Percentiles rank a stretch among this genome's conserved stretches.
Evolutionary conservation across 64 coral and sea anemone species (phyloP).

Genomic region (Platygyra sinensis): DNA sequence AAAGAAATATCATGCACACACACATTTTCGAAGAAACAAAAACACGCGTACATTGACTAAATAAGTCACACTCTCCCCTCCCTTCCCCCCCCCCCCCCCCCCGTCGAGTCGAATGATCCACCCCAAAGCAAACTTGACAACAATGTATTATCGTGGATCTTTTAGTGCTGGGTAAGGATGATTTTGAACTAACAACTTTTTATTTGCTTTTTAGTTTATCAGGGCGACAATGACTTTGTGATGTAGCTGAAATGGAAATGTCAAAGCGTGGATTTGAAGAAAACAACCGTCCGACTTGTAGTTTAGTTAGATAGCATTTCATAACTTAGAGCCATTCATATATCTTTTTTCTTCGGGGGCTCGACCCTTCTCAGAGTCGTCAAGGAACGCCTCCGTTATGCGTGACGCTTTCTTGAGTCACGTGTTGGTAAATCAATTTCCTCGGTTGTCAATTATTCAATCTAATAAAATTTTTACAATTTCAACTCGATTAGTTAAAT

Average conservation of each 20-base stretch:
- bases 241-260: not conserved
- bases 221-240: not conserved
- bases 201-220: slow-evolving; percentile 29
- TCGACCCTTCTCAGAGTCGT: not conserved
- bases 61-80: no score
- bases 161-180: no score
- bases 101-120: no score
- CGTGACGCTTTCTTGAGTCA: not conserved
- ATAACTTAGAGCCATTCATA: not conserved
- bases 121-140: no score
- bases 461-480: not conserved
- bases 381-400: not conserved
- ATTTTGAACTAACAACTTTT: not conserved
- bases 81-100: no score
- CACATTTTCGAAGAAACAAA: no score
- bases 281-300: not conserved
- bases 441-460: not conserved
- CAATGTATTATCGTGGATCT: no score
- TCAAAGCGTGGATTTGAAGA: not conserved
- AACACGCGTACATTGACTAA: no score
- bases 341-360: not conserved
- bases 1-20: no score
- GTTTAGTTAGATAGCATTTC: not conserved
- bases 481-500: not conserved
- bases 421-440: not conserved